Evolutionary conservation across 2,113 vertebrate species (phyloP).

Genomic region (Osmerus eperlanus): DNA sequence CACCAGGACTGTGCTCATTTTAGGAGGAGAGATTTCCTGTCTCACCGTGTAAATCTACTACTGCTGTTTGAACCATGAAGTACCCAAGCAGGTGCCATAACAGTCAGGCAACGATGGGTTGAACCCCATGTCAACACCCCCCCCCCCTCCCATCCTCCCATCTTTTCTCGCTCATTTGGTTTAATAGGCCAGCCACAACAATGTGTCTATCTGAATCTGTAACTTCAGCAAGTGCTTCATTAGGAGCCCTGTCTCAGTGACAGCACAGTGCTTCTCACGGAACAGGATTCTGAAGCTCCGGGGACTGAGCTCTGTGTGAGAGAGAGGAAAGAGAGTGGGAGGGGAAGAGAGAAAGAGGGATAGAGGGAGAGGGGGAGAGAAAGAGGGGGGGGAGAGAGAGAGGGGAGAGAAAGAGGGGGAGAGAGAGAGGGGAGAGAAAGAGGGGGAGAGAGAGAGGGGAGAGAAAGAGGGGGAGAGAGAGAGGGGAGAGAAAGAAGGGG

Average conservation of each 20-base stretch:
- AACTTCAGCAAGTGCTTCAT: conserved; percentile 63
- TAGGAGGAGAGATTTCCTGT: too few species aligned
- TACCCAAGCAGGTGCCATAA: too few species aligned
- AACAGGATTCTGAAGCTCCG: conserved; percentile 15
- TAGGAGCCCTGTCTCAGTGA: conserved; percentile 44
- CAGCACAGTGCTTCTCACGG: conserved; percentile 25
- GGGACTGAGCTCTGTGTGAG: conserved; percentile 15
- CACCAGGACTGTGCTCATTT: too few species aligned
- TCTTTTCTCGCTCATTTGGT: conserved; percentile 45
- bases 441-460: too few species aligned
- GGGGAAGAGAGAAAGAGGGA: too few species aligned
- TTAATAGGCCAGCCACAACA: conserved; percentile 31
- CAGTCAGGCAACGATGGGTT: too few species aligned
- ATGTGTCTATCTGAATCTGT: conserved; percentile 39
- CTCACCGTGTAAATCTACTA: too few species aligned
- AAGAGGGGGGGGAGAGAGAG: not conserved
- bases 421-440: not conserved
- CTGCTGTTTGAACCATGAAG: too few species aligned
- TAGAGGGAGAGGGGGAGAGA: not conserved
- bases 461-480: not conserved
- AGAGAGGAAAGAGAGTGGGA: not conserved
- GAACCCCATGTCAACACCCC: conserved; percentile 3
- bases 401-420: not conserved
- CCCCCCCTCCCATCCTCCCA: conserved; percentile 25
- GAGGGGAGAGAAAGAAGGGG: not conserved